Percentiles rank a stretch among this genome's conserved stretches.
Conservation (phyloP, 2,797 vertebrate genomes). For the Oreochromis grahami region DNA sequence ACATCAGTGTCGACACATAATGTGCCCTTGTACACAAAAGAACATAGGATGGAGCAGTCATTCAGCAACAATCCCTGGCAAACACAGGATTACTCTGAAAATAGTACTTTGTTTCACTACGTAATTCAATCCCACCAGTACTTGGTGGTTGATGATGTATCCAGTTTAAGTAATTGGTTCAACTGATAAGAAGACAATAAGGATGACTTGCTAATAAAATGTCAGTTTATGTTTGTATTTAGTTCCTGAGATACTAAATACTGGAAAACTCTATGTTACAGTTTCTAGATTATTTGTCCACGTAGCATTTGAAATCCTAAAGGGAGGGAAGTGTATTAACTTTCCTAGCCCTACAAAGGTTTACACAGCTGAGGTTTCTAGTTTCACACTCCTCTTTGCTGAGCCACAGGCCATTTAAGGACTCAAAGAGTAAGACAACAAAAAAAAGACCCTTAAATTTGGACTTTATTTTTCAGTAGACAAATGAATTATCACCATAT, state of each 20-base stretch:
- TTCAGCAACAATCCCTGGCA: not conserved
- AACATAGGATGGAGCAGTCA: not conserved
- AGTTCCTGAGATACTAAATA: not conserved
- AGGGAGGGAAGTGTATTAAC: not conserved
- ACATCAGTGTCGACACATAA: not conserved
- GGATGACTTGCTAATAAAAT: not conserved
- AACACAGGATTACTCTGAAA: not conserved
- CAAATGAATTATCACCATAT: not conserved
- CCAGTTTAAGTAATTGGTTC: not conserved
- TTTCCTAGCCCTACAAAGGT: not conserved
- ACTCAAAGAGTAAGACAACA: not conserved
- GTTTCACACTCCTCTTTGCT: not conserved
- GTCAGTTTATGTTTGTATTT: not conserved
- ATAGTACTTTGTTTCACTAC: conserved; percentile 1
- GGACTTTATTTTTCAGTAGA: not conserved
- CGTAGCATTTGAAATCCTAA: not conserved
- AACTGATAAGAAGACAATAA: not conserved
- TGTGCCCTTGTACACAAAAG: not conserved
- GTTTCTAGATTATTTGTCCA: not conserved
- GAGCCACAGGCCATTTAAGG: not conserved
- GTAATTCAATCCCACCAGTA: not conserved
- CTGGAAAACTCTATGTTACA: not conserved
- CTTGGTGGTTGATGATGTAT: not conserved
- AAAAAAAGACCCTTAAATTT: not conserved
- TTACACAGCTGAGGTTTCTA: not conserved